Percentiles rank a stretch among this genome's conserved stretches.
phyloP scores from a whole-genome alignment of 1,140 invertebrate species.

The Caligus rogercresseyi region DNA sequence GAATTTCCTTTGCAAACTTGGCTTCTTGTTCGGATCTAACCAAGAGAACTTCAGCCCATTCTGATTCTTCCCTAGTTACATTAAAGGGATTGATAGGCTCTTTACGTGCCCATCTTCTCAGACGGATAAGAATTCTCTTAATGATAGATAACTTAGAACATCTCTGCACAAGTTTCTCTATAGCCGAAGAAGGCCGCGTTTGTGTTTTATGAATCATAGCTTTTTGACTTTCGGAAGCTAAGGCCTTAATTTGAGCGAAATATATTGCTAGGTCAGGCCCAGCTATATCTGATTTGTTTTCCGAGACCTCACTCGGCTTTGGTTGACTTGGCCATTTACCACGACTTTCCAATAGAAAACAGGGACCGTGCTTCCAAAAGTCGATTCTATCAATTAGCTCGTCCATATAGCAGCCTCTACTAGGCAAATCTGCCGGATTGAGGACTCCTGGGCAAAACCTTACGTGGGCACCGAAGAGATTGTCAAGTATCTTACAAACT shows the following conservation, averaged over 20 bases:
- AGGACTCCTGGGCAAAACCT: background rate
- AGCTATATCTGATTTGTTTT: background rate
- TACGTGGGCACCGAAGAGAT: no score
- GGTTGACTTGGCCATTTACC: background rate
- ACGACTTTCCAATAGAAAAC: background rate
- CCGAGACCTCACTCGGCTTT: background rate
- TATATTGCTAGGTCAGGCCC: background rate
- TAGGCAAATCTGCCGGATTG: background rate
- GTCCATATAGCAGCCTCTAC: background rate
- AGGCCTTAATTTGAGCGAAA: background rate
- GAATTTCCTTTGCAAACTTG: background rate
- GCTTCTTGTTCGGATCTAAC: background rate
- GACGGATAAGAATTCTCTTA: background rate
- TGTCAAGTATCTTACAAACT: background rate
- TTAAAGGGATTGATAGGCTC: background rate
- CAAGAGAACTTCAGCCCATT: background rate
- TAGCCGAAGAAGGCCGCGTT: background rate
- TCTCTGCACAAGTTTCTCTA: background rate
- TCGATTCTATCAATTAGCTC: background rate
- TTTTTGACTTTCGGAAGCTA: background rate
- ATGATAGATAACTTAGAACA: background rate
- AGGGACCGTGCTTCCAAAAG: background rate
- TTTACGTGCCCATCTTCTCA: background rate
- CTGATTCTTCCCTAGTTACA: background rate
- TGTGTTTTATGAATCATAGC: background rate